Percentiles rank a stretch among this genome's conserved stretches.
Evolutionary conservation across 2,113 vertebrate species (phyloP).

Genomic region (Eidolon helvum): DNA sequence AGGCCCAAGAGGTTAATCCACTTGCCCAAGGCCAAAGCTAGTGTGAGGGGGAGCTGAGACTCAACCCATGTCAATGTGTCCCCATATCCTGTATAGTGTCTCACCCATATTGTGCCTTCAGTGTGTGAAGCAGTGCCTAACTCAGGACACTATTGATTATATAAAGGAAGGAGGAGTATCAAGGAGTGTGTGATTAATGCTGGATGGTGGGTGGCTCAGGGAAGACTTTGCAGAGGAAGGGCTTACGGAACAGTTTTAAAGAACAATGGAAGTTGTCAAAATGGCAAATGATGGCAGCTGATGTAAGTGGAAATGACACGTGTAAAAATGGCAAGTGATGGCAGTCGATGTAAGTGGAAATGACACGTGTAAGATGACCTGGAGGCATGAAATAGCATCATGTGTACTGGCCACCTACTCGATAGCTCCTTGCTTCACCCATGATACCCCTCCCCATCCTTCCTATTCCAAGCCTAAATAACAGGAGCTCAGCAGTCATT

Average conservation of each 20-base stretch:
- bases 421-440: neutral
- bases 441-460: neutral
- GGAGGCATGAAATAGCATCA: accelerated
- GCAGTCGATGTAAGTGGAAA: neutral
- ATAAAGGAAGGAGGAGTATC: accelerated
- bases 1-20: neutral
- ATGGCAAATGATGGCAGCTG: neutral
- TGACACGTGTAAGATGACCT: neutral
- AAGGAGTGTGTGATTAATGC: neutral
- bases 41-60: neutral
- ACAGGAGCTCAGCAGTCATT: neutral
- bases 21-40: neutral
- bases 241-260: neutral
- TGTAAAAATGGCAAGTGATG: neutral
- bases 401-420: neutral
- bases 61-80: accelerated
- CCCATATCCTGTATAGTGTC: neutral
- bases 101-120: neutral
- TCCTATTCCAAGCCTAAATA: neutral
- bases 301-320: neutral
- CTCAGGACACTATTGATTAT: neutral
- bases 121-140: neutral
- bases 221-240: neutral
- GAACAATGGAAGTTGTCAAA: neutral
- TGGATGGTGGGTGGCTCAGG: neutral